A percentile compares a stretch with the other conserved stretches of the same genome.
Evolutionary conservation across 2,888 invertebrate species (phyloP).

Genomic region (Leptinotarsa peninsularis): DNA sequence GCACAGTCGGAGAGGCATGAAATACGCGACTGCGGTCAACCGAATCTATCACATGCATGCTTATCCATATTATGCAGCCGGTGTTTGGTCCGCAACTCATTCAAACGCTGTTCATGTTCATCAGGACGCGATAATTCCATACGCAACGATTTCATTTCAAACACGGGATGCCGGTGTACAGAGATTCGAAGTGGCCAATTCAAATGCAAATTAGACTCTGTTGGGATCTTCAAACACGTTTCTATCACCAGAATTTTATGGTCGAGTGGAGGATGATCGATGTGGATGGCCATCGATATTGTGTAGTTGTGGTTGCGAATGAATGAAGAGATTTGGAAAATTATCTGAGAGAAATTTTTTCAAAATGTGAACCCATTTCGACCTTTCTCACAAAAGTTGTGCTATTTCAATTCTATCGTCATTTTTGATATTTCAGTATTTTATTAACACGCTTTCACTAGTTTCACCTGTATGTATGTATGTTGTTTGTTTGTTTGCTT

Average conservation of each 20-base stretch:
- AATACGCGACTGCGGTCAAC: slow-evolving; percentile 22
- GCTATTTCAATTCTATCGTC: no score
- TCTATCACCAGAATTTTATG: slow-evolving; percentile 4
- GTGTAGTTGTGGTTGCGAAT: no score
- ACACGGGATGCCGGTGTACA: slow-evolving; percentile 11
- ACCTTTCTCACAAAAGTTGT: no score
- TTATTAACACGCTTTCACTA: no score
- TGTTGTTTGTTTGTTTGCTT: no score
- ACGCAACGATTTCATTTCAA: slow-evolving; percentile 17
- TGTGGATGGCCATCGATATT: neutral
- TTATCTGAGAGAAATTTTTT: no score
- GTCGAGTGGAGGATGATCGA: neutral
- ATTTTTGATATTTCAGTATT: no score
- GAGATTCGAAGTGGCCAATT: slow-evolving; percentile 4
- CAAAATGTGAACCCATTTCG: no score
- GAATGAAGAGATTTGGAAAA: no score
- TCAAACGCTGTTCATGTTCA: slow-evolving; percentile 18
- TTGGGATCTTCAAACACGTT: slow-evolving; percentile 5
- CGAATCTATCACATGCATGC: slow-evolving; percentile 27
- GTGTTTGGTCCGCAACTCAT: slow-evolving; percentile 19
- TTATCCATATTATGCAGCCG: slow-evolving; percentile 26
- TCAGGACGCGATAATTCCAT: slow-evolving; percentile 10
- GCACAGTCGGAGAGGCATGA: slow-evolving; percentile 17
- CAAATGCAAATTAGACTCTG: slow-evolving; percentile 13
- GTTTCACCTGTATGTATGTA: no score